Evolutionary conservation across 2,797 vertebrate genomes (phyloP).

Genomic region (Onychomys arenicola): DNA sequence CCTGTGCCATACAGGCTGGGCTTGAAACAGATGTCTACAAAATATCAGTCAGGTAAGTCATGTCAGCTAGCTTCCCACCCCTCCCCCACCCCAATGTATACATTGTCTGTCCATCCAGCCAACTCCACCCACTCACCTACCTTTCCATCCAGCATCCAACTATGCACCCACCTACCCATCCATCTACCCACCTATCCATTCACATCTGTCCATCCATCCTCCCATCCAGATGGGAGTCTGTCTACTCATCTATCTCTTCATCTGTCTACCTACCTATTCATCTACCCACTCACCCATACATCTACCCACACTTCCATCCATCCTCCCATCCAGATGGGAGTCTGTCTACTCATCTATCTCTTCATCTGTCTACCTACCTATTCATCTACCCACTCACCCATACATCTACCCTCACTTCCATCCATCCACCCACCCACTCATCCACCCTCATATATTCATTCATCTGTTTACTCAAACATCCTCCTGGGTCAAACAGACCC

Average conservation of each 20-base stretch:
- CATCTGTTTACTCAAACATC: neutral
- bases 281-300: neutral
- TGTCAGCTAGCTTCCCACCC: neutral
- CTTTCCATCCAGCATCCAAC: neutral
- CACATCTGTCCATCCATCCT: neutral
- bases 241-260: too few species aligned
- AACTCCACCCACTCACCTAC: neutral
- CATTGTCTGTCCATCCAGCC: neutral
- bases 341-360: too few species aligned
- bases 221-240: neutral
- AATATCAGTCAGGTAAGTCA: neutral
- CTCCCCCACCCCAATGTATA: neutral
- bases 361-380: too few species aligned
- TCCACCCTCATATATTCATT: neutral
- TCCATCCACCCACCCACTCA: neutral
- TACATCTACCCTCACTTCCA: neutral
- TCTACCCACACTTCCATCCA: neutral
- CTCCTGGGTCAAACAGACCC: neutral
- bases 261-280: too few species aligned
- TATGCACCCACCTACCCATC: neutral
- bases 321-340: neutral
- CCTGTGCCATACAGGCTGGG: fast-evolving
- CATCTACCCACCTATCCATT: neutral
- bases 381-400: neutral
- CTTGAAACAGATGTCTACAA: neutral